Conservation (phyloP, 2,113 vertebrate species). For the Junco hyemalis region DNA sequence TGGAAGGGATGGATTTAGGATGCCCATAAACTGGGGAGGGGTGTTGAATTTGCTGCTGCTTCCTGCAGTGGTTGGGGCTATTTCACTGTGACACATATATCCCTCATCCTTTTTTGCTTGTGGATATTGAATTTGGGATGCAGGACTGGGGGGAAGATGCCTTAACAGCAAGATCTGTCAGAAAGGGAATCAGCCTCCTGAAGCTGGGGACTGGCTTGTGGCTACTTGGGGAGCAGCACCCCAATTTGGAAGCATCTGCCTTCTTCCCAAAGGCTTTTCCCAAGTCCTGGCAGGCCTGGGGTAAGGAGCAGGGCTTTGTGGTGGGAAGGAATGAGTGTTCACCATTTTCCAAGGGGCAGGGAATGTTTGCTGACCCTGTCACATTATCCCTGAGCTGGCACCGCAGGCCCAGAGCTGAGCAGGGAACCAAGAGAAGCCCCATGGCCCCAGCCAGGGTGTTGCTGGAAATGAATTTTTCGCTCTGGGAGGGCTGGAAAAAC, state of each 20-base stretch:
- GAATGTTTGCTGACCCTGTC: background rate
- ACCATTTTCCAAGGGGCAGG: background rate
- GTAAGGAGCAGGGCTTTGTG: background rate
- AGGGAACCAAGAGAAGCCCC: background rate
- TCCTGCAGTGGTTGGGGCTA: background rate
- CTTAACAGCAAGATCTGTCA: background rate
- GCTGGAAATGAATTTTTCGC: background rate
- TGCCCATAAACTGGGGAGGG: background rate
- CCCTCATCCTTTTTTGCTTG: background rate
- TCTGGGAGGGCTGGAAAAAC: background rate
- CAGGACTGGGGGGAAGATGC: background rate
- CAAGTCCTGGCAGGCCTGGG: background rate
- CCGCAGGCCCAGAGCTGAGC: background rate
- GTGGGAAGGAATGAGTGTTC: background rate
- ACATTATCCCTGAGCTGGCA: fast-evolving
- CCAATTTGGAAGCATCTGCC: background rate
- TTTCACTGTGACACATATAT: background rate
- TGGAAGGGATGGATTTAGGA: background rate
- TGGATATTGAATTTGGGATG: background rate
- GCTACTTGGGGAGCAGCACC: background rate
- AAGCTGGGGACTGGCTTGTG: background rate
- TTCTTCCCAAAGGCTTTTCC: background rate
- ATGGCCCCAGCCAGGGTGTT: background rate
- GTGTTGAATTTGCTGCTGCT: background rate
- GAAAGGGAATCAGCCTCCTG: background rate